Conservation (phyloP, 2,113 vertebrate genomes). For the Anas platyrhynchos region DNA sequence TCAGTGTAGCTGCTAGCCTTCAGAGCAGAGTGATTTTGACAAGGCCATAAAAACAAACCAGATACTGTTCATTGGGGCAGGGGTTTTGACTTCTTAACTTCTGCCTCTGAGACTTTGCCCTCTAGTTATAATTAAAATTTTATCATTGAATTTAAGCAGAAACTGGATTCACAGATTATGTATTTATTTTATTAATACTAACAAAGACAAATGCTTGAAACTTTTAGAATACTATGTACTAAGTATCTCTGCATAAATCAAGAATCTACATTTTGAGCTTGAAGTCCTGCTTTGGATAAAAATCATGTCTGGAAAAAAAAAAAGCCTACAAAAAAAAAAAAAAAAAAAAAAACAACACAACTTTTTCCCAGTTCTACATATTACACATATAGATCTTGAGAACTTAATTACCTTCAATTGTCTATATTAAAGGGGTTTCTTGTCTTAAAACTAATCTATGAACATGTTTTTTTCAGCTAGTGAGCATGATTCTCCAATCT, state of each 20-base stretch:
- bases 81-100: background rate
- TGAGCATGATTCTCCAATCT: constrained; percentile 32
- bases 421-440: background rate
- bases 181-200: constrained; percentile 15
- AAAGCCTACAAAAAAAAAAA: background rate
- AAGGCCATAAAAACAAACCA: background rate
- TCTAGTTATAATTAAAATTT: background rate
- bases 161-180: background rate
- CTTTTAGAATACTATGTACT: background rate
- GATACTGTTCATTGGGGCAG: background rate
- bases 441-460: background rate
- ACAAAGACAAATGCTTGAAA: constrained; percentile 12
- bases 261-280: constrained; percentile 7
- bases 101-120: background rate
- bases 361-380: background rate
- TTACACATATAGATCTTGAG: constrained; percentile 9
- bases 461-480: constrained; percentile 32
- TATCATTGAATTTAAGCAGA: background rate
- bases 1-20: background rate
- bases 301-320: background rate
- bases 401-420: background rate
- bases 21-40: background rate
- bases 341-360: background rate
- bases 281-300: constrained; percentile 13
- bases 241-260: constrained; percentile 7